These are phyloP conservation scores for Metopolophium dirhodum DNA, from an alignment of 1,140 invertebrate species.

Conservation along the genomic window DNA sequence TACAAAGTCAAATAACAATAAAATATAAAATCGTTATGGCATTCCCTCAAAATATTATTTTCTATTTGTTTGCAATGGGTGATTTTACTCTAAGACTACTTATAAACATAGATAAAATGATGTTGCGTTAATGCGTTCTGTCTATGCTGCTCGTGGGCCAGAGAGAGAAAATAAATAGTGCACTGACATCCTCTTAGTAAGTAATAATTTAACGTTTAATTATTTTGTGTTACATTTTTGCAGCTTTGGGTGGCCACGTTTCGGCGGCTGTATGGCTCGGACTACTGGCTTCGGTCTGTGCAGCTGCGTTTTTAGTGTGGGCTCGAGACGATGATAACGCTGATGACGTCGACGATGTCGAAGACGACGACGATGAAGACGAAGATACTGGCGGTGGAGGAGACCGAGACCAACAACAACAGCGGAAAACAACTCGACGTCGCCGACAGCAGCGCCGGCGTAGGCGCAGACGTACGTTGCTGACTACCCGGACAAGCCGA, in stretches of 20 bases:
- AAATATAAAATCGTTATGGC: too few species aligned
- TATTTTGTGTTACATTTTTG: background rate
- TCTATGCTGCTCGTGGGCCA: too few species aligned
- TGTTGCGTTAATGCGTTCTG: too few species aligned
- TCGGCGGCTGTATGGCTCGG: background rate
- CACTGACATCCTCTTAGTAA: background rate
- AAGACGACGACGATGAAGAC: background rate
- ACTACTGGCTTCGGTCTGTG: background rate
- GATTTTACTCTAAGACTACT: too few species aligned
- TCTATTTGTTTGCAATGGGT: too few species aligned
- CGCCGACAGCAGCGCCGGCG: constrained; percentile 58
- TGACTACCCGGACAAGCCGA: constrained; percentile 26
- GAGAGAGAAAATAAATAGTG: too few species aligned
- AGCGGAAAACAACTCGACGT: background rate
- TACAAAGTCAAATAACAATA: too few species aligned
- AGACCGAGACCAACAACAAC: background rate
- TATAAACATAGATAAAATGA: too few species aligned
- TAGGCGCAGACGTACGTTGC: background rate
- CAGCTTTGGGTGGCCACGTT: constrained; percentile 24
- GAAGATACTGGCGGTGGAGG: background rate
- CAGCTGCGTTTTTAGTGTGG: constrained; percentile 8
- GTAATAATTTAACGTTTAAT: background rate
- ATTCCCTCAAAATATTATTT: too few species aligned
- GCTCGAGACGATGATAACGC: constrained; percentile 1
- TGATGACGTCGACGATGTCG: background rate